Base-by-base conservation (phyloP, 2,113 vertebrate genomes). In the Sakesphorus luctuosus region DNA sequence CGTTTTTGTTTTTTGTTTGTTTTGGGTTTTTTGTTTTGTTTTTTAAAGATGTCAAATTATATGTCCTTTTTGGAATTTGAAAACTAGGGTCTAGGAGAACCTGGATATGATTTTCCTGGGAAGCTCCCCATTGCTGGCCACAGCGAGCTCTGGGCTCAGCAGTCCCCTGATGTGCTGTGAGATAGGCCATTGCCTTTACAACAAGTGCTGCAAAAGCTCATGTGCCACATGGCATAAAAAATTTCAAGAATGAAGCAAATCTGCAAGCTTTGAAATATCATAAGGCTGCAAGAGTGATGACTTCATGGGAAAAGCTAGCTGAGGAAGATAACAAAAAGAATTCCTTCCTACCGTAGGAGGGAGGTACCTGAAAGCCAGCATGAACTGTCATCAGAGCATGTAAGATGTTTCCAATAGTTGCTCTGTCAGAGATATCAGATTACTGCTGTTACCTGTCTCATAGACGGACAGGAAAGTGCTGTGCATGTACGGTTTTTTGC, bases 381-480 rank as follows among this genome's bases (percentile, higher is more conserved):
- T 53, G 78, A 82, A 28, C 58, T 84, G 58, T 78, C 69, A 52
- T 50, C 35, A 19, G 55, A 49, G 33, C 26, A 18, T 87, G 82
- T 50, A 85, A 73, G 58, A 33, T 76, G 73, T 94, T 91, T 95
- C 82, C 49, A 62, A 18, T 31, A 75, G 55, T 93, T 87, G 23
- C 66, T 76, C 59, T 89, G 84, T 58, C 89, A 94, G 40, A 72
- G 63, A 58, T 75, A 94, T 2, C 46, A 84, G 44, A 82, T 89
- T 91, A 35, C 67, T 87, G 77, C n/a, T 85, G 71, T 91, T 97
- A 89, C n/a, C 49, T 76, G 56, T 84, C 84, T 94, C 43, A 77
- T 0, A 87, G 71, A 82, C 43, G 53, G 84, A 65, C 68, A 84
- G 83, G 6, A 83, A 91, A 87, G 66, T 72, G 73, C 65, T 84